Base-by-base conservation (phyloP, 2,888 invertebrate genomes). In the Maniola hyperantus region DNA sequence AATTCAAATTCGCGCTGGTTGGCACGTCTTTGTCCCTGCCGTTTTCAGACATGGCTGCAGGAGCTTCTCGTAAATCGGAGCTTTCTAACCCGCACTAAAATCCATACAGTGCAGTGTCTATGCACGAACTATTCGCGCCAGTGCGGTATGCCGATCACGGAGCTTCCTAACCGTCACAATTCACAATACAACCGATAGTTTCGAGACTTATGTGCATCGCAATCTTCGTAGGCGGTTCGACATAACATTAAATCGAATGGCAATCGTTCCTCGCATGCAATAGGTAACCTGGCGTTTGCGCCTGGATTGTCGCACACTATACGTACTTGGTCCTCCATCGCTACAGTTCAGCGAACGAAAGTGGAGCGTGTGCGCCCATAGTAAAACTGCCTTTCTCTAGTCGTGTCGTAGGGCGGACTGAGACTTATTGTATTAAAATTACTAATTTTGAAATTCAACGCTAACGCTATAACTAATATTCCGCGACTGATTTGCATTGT, bases 401-500 rank as follows among this genome's bases (percentile, higher is more conserved):
- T 85, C 86, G 86, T 86, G 89, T 85, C 89, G 80, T 84, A 84
- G 83, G 85, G 84, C 83, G 84, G 87, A 92, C 92, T 92, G 92
- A 87, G 85, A 88, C 88, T 82, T 83, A 83, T 85, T 82, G 87
- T 90, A 91, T 89, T 91, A 89, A 91, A 91, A 89, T 91, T 85
- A 88, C 79, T 89, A 89, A 91, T 91, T 91, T 91, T 89, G 88
- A 91, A 89, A 87, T 90, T 88, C 87, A 85, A 81, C 81, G 82
- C 83, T 85, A 88, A 88, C 89, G 89, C 83, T 89, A 81, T 88
- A 89, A 89, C 88, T 91, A 91, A 91, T 91, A 91, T 90, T 89
- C 88, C 89, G 85, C 87, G 79, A 80, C 81, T 87, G 83, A 92
- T 92, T 92, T 91, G 92, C 91, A 92, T 88, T 92, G 92, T 91